Evolutionary conservation across 2,888 invertebrate genomes (phyloP), one percentile per base, ranked within the genome.

Genomic region (Torymus tubicola): DNA sequence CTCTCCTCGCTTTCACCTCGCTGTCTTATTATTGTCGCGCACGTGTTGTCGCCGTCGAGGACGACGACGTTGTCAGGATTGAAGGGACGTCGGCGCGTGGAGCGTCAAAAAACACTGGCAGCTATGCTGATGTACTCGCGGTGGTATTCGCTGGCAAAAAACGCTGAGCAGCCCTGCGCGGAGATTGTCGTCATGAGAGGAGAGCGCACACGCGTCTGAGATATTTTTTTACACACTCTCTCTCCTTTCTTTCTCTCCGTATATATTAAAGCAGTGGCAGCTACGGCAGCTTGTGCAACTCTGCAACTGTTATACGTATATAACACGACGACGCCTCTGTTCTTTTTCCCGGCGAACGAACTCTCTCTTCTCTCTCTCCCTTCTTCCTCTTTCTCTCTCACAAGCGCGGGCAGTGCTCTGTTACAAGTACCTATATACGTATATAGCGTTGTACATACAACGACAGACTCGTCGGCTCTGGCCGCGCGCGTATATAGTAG

Each of bases 261-360:
- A 8, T 42, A 42, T 42, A 8, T 42, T 8, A 21, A 21, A 21
- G 21, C 10, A 8, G 5, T 8, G 5, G 42, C 10, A 42, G 5
- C 1, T 1, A 8, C 42, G 8, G 42, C 42, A 8, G 42, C 42
- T 42, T 8, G 42, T 42, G 42, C 42, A 42, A 42, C 42, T 42
- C 8, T 42, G 42, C 42, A 42, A 42, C 42, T 42, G 42, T 42
- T 42, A 8, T 42, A 42, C 21, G 21, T 21, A 21, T 21, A 21
- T 21, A 21, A 21, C 21, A 21, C 42, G 42, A 42, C 42, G 42
- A 42, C 42, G 42, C 42, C 42, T n/a, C 14, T 42, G 58, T 70
- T 79, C 55, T 70, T 72, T 60, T 75, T 69, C 71, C 65, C 70
- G 67, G 78, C 65, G 67, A 57, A 52, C 57, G 53, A 4, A 52